These are phyloP conservation scores for Callorhinus ursinus DNA, from an alignment of 2,113 vertebrate species.

Conservation along the genomic window DNA sequence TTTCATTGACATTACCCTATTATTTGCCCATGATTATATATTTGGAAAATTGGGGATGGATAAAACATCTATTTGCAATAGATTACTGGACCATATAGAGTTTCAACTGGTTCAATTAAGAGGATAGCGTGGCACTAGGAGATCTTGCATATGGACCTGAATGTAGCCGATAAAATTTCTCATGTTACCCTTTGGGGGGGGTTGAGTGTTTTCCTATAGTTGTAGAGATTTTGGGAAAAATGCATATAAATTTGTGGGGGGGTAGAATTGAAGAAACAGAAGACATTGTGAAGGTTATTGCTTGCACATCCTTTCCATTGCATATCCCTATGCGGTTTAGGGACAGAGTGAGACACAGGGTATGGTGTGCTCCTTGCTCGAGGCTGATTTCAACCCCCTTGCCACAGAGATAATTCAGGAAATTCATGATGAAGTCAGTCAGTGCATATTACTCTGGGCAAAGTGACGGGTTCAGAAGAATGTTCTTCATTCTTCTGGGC, in stretches of 20 bases:
- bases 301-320: neutral
- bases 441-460: neutral
- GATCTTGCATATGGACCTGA: neutral
- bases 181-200: neutral
- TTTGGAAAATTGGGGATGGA: neutral
- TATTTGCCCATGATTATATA: neutral
- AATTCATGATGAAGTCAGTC: neutral
- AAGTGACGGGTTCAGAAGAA: neutral
- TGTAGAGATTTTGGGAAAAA: neutral
- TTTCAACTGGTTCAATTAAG: neutral
- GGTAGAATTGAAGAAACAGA: neutral
- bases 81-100: neutral
- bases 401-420: neutral
- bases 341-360: neutral
- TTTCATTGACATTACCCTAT: neutral
- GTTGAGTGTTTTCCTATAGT: neutral
- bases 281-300: neutral
- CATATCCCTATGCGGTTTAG: neutral
- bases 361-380: neutral
- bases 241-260: neutral
- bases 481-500: neutral
- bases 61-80: neutral
- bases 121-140: neutral
- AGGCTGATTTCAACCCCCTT: neutral
- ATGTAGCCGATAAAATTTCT: neutral